Evolutionary conservation across 2,113 vertebrate genomes (phyloP), one percentile per base, ranked within the genome.

Genomic region (Agelaius tricolor): DNA sequence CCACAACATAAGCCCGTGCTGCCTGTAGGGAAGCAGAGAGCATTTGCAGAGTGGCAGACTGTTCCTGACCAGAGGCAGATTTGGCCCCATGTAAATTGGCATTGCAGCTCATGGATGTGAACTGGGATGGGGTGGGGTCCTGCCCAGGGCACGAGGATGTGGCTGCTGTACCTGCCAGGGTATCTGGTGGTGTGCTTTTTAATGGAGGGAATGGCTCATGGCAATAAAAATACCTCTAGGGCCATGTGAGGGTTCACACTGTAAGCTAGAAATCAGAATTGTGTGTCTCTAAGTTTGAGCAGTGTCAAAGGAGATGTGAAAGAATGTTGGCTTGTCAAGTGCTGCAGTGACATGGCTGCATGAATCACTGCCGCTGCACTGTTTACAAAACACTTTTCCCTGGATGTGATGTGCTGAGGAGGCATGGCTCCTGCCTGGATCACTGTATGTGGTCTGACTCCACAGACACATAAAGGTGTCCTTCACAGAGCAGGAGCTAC

Each of bases 361-460:
- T 90, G 85, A 94, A 78, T 91, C 78, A 58, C 87, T 69, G 41
- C 63, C 68, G 72, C 67, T 62, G 75, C 74, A 22, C 58, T 90
- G 63, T 93, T 91, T 91, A 76, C 81, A 83, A 76, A 90, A 75
- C 51, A 21, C 59, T 77, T 61, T 57, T 71, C n/a, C 86, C 39
- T 92, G 85, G 20, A 23, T 84, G 22, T n/a, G 59, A 11, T 1
- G 1, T 57, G 63, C 33, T n/a, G 61, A 74, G 58, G 46, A 85
- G 47, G 37, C 7, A 0, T 28, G 30, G 31, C 52, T 84, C 57
- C 76, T 84, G 52, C 37, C 39, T 49, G 2, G 1, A 2, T 62
- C 46, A 11, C 33, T 6, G 9, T 14, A 7, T 80, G 44, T 54
- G 43, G 28, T 62, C 67, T 79, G 67, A 43, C n/a, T 30, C 15